A percentile compares a stretch with the other conserved stretches of the same genome.
Evolutionary conservation across 2,888 invertebrate genomes (phyloP).

Genomic region (Amiota communis): DNA sequence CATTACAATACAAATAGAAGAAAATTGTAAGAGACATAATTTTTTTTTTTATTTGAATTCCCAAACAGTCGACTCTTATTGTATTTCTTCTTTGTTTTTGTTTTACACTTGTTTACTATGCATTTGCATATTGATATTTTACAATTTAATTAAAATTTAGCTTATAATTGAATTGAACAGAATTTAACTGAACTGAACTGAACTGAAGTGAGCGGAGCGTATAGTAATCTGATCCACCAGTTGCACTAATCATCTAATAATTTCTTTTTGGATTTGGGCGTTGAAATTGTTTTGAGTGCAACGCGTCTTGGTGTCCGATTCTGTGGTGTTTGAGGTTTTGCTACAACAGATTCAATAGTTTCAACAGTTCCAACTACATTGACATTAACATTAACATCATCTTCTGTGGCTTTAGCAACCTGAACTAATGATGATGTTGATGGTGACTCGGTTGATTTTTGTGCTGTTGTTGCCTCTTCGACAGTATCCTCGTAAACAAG

Average conservation of each 20-base stretch:
- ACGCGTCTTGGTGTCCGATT: constrained; percentile 80
- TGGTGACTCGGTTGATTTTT: too few species aligned
- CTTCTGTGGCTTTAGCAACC: constrained; percentile 31
- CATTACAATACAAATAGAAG: too few species aligned
- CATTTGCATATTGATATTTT: too few species aligned
- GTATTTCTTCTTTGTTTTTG: too few species aligned
- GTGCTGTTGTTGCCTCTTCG: constrained; percentile 48
- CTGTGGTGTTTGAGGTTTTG: constrained; percentile 54
- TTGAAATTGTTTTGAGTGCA: constrained; percentile 83
- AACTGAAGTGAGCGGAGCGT: background rate
- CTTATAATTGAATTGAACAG: too few species aligned
- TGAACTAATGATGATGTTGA: background rate
- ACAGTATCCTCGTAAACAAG: constrained; percentile 77
- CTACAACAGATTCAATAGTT: constrained; percentile 8
- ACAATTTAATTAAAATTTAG: too few species aligned
- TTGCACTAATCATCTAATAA: constrained; percentile 42
- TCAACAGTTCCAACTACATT: constrained; percentile 38
- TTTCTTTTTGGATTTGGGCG: constrained; percentile 82
- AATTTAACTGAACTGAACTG: too few species aligned
- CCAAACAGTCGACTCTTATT: too few species aligned
- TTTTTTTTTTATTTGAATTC: too few species aligned
- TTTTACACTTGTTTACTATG: too few species aligned
- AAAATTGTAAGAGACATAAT: too few species aligned
- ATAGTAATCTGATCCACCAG: background rate
- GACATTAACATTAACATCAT: background rate